These are phyloP conservation scores for Morphnarchus princeps DNA, from an alignment of 2,113 vertebrate species.

Conservation along the genomic window DNA sequence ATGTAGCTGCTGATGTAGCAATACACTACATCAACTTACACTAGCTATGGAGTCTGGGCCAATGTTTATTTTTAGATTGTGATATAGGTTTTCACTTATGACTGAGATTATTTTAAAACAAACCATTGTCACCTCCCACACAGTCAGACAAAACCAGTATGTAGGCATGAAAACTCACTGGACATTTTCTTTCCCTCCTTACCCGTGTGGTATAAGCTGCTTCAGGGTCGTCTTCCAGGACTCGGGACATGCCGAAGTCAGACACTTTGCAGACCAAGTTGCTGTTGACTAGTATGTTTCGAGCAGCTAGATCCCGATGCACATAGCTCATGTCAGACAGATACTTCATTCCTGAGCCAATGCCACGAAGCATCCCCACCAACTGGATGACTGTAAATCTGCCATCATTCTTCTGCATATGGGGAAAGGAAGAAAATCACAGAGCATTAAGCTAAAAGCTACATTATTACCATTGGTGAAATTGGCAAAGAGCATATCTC, in stretches of 20 bases:
- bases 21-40: not conserved
- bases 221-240: constrained; percentile 94
- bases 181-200: constrained; percentile 1
- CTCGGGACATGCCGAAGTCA: constrained; percentile 96
- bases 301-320: constrained; percentile 92
- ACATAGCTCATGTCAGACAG: constrained; percentile 98
- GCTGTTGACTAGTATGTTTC: constrained; percentile 97
- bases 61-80: not conserved
- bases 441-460: constrained; percentile 40
- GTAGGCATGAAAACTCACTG: not conserved
- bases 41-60: not conserved
- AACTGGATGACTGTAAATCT: constrained; percentile 97
- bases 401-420: constrained; percentile 91
- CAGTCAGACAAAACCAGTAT: not conserved
- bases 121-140: not conserved
- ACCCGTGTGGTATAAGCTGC: constrained; percentile 97
- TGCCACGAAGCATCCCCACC: constrained; percentile 95
- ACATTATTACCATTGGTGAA: constrained; percentile 15
- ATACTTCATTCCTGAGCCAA: constrained; percentile 98
- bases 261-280: constrained; percentile 99
- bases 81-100: not conserved
- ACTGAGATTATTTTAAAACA: constrained; percentile 5
- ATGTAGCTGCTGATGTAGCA: not conserved
- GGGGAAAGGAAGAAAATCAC: not conserved
- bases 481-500: not conserved